Evolutionary conservation across 2,113 vertebrate species (phyloP).

Genomic region (Panurus biarmicus): DNA sequence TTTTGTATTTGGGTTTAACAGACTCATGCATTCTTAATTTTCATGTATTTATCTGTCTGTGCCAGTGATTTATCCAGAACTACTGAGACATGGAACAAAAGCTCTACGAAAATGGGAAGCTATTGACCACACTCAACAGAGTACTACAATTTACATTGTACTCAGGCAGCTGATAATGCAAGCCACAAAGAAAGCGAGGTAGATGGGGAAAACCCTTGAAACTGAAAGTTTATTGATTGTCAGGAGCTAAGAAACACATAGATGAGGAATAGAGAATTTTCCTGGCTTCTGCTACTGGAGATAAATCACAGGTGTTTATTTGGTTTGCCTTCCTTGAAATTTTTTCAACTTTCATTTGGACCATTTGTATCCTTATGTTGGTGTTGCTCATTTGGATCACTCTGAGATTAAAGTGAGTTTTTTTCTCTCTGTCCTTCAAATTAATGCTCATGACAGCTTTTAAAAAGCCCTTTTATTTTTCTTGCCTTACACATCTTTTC

Average conservation of each 20-base stretch:
- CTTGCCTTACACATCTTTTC: neutral
- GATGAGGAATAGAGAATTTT: neutral
- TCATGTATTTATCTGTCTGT: neutral
- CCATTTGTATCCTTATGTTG: neutral
- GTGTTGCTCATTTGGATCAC: neutral
- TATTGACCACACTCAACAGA: neutral
- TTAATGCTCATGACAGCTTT: neutral
- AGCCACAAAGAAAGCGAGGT: neutral
- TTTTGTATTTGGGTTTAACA: neutral
- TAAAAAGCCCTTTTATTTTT: neutral
- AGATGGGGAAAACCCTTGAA: neutral
- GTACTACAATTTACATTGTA: neutral
- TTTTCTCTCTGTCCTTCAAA: neutral
- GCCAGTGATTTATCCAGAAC: neutral
- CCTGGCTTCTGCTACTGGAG: neutral
- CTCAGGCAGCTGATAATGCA: neutral
- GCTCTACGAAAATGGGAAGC: neutral
- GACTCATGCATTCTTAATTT: neutral
- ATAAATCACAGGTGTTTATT: neutral
- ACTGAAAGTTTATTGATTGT: neutral
- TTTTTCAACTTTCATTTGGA: neutral
- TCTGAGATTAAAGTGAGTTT: neutral
- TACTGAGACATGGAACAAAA: neutral
- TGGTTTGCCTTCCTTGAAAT: neutral
- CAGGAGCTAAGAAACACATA: slow-evolving; percentile 1